phyloP scores from a whole-genome alignment of 2,113 vertebrate genomes.

The Brachypteracias leptosomus region DNA sequence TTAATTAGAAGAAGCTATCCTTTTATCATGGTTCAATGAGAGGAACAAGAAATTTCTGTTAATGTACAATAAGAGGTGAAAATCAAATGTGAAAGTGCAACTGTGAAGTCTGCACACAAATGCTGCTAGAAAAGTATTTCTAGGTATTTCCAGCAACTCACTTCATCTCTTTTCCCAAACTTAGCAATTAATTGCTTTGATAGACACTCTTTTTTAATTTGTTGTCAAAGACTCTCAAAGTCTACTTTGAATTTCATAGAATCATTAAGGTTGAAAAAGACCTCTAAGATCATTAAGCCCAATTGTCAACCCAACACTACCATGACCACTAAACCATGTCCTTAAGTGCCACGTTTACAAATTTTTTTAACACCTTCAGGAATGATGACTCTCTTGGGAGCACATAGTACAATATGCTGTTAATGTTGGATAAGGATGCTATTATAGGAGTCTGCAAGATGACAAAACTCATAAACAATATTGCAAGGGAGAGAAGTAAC shows the following conservation, averaged over 20 bases:
- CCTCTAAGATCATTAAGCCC: too few relatives aligned
- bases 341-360: too few relatives aligned
- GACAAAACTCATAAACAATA: neutral
- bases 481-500: neutral
- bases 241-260: neutral
- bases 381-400: neutral
- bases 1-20: conserved; percentile 21
- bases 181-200: neutral
- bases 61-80: neutral
- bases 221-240: neutral
- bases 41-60: neutral
- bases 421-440: neutral
- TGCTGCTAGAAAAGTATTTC: neutral
- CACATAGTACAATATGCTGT: neutral
- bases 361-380: too few relatives aligned
- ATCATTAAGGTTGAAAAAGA: too few relatives aligned
- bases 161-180: neutral
- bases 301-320: too few relatives aligned
- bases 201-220: neutral
- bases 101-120: neutral
- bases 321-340: too few relatives aligned
- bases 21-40: neutral
- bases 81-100: neutral
- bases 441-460: neutral
- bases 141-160: neutral